Percentiles rank a stretch among this genome's conserved stretches.
phyloP scores from a whole-genome alignment of 1,140 invertebrate genomes.

The Papilio xuthus region DNA sequence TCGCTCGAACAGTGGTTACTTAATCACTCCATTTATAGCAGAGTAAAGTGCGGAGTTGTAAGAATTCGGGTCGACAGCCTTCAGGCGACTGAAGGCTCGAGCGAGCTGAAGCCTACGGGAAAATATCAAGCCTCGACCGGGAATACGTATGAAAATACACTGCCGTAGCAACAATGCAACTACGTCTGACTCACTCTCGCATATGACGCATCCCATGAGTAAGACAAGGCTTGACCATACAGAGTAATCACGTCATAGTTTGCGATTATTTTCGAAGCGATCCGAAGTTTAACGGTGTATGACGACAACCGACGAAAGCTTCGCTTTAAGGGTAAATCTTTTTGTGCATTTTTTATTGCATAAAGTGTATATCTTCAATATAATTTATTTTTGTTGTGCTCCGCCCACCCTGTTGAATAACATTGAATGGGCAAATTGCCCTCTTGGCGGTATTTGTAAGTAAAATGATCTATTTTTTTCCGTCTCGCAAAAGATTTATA shows the following conservation, averaged over 20 bases:
- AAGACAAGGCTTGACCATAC: constrained; percentile 51
- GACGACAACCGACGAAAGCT: constrained; percentile 40
- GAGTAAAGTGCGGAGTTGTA: constrained; percentile 22
- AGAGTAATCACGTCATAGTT: constrained; percentile 36
- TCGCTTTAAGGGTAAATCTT: constrained; percentile 12
- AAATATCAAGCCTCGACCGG: constrained; percentile 74
- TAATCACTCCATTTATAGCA: constrained; percentile 65
- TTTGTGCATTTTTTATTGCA: constrained; percentile 38
- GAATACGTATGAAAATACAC: constrained; percentile 63
- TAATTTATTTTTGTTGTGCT: constrained; percentile 29
- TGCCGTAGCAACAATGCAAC: constrained; percentile 43
- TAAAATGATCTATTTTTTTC: neutral
- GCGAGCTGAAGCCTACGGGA: constrained; percentile 71
- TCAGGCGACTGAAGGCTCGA: constrained; percentile 69
- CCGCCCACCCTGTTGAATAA: constrained; percentile 34
- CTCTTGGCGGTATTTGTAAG: neutral
- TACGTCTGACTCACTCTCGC: constrained; percentile 53
- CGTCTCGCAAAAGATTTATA: neutral
- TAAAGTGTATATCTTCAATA: neutral
- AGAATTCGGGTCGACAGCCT: constrained; percentile 42
- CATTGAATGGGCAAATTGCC: constrained; percentile 8
- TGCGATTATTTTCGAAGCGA: constrained; percentile 7
- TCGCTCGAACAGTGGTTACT: constrained; percentile 60
- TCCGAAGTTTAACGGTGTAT: constrained; percentile 39
- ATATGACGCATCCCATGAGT: constrained; percentile 55